Evolutionary conservation across 2,113 vertebrate species (phyloP), one percentile per base, ranked within the genome.

Genomic region (Erythrolamprus reginae): DNA sequence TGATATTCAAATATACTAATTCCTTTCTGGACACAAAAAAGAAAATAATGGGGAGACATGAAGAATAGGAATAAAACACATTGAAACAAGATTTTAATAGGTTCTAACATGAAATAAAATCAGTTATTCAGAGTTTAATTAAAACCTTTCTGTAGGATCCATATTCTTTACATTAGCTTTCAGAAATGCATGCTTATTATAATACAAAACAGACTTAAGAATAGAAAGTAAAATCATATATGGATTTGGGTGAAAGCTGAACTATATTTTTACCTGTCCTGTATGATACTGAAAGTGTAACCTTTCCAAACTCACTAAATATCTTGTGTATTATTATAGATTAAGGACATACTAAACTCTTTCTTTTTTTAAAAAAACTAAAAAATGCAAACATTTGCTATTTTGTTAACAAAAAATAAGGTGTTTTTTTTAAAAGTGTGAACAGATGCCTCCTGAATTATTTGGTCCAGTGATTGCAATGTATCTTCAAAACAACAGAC

Each of bases 281-380:
- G 13, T 56, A 21, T 87, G 23, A 24, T 13, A 56, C 10, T 58
- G 42, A 58, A 15, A 42, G 42, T 5, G 0, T 65, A 48, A 10
- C 42, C 1, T 88, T 88, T 15, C 48, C 48, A 48, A 4, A 19
- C 56, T 21, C 10, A 17, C 3, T 10, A 61, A 88, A 88, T 26
- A 9, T 38, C 38, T 87, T 33, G 61, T n/a, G 10, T 33, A 52
- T 17, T 51, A 17, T 53, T 91, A 2, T 90, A 91, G 89, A 19
- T 88, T 28, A 92, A 83, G 4, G 33, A 87, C 26, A 87, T 1
- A 13, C 86, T 6, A 38, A 86, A 8, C 28, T 84, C 53, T 23
- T 91, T 10, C 3, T 52, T 53, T 92, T 88, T 89, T 90, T 38
- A 87, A 38, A n/a, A n/a, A n/a, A n/a, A 83, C 33, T 89, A 77